Base-by-base conservation (phyloP, 2,797 vertebrate genomes). In the Lepilemur ruficaudatus region DNA sequence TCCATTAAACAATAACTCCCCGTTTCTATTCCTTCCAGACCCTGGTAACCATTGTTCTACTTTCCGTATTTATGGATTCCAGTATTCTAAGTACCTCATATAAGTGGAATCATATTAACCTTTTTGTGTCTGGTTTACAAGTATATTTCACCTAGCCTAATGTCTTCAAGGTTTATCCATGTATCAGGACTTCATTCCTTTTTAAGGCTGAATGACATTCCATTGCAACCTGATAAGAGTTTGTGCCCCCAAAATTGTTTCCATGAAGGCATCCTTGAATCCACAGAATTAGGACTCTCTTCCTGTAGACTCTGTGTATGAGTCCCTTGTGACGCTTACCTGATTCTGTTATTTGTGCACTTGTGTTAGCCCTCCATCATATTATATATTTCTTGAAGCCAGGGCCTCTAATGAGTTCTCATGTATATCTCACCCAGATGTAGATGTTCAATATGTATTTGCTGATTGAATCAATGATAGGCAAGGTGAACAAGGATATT, bases 311-410 rank as follows among this genome's bases (percentile, higher is more conserved):
- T 12, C 41, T 50, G 9, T 18, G 17, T 3, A 9, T 48, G n/a
- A 4, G 4, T 67, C 5, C 48, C 7, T 67, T 22, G 9, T 0
- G 0, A 80, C 3, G 18, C 18, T 83, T 23, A 32, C 35, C 10
- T 38, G 57, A 65, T 17, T 50, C 61, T 91, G 38, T n/a, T 59
- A 10, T 65, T 5, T 70, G 30, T 18, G 14, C 0, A 15, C 30
- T 25, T 79, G 14, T 69, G n/a, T 70, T 35, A 41, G 20, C 11
- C 41, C 20, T 79, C 30, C 46, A 69, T 57, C n/a, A 43, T n/a
- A 67, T 43, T 35, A 35, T 18, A 48, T 5, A 30, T 80, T 69
- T 92, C 79, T 69, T 69, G 75, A 91, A 75, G 48, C 13, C 55
- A 43, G 52, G 48, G 35, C 7, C 20, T 38, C 69, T 50, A 48